A percentile compares a stretch with the other conserved stretches of the same genome.
phyloP scores from a whole-genome alignment of 1,140 invertebrate genomes.

The Tetranychus cinnabarinus region DNA sequence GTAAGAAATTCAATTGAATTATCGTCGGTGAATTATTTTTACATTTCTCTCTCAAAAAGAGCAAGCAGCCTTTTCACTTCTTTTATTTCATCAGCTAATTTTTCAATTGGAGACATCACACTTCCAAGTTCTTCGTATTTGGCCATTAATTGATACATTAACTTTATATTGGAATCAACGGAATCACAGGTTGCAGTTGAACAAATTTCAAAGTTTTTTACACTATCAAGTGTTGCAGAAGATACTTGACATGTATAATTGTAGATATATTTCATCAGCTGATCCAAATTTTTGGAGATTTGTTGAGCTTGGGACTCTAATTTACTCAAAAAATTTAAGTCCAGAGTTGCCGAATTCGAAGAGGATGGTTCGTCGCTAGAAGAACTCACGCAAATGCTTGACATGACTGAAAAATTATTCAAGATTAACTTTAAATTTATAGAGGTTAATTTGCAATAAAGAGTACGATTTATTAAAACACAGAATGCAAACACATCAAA shows the following conservation, averaged over 20 bases:
- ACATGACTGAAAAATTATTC: neutral
- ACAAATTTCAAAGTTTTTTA: neutral
- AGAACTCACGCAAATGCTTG: neutral
- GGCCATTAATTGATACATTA: constrained; percentile 5
- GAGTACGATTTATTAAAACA: no score
- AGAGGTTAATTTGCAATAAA: no score
- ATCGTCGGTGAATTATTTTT: no score
- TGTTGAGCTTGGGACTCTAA: constrained; percentile 3
- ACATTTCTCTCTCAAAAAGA: constrained; percentile 24
- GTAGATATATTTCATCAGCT: neutral
- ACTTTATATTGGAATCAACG: constrained; percentile 2
- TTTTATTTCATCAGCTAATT: constrained; percentile 12
- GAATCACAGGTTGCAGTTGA: constrained; percentile 1
- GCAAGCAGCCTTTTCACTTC: constrained; percentile 26
- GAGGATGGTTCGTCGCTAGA: neutral
- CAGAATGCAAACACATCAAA: no score
- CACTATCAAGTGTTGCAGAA: constrained; percentile 1
- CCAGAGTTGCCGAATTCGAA: neutral
- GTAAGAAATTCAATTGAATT: no score
- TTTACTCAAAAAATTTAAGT: neutral
- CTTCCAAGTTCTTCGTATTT: constrained; percentile 2
- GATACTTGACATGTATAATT: neutral
- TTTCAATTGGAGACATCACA: constrained; percentile 2
- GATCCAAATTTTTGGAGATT: neutral
- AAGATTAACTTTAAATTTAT: neutral